phyloP scores from a whole-genome alignment of 2,888 invertebrate genomes.

The Sinohyriopsis cumingii region DNA sequence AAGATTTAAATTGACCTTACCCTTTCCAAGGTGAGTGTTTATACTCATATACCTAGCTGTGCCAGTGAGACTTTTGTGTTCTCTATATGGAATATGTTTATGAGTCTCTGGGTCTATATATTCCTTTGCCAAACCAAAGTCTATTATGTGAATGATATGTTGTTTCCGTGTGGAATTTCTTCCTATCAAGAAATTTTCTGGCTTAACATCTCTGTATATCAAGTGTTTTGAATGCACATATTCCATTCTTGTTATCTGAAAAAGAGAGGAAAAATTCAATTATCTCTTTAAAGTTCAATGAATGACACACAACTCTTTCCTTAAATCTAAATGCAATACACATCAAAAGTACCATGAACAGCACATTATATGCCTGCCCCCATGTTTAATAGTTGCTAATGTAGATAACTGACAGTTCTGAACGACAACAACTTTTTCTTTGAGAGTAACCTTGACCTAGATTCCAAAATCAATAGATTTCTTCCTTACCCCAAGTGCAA shows the following conservation, averaged over 20 bases:
- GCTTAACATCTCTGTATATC: slow-evolving; percentile 99
- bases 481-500: no score
- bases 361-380: no score
- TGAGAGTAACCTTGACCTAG: no score
- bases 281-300: neutral
- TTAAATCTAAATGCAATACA: neutral
- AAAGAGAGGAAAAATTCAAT: slow-evolving; percentile 44
- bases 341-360: neutral
- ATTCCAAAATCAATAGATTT: no score
- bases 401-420: no score
- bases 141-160: slow-evolving; percentile 99
- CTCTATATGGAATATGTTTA: slow-evolving; percentile 99
- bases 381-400: no score
- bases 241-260: slow-evolving; percentile 97
- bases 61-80: slow-evolving; percentile 99
- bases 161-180: slow-evolving; percentile 97
- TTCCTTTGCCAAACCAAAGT: slow-evolving; percentile 99
- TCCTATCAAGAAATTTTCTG: slow-evolving; percentile 99
- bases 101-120: slow-evolving; percentile 97
- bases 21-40: slow-evolving; percentile 99
- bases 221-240: slow-evolving; percentile 99
- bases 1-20: slow-evolving; percentile 72
- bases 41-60: slow-evolving; percentile 99
- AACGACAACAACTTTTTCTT: no score
- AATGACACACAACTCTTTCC: neutral